A percentile compares a stretch with the other conserved stretches of the same genome.
These are phyloP conservation scores for Pogonophryne albipinna DNA, from an alignment of 2,797 vertebrate species.

Conservation along the genomic window DNA sequence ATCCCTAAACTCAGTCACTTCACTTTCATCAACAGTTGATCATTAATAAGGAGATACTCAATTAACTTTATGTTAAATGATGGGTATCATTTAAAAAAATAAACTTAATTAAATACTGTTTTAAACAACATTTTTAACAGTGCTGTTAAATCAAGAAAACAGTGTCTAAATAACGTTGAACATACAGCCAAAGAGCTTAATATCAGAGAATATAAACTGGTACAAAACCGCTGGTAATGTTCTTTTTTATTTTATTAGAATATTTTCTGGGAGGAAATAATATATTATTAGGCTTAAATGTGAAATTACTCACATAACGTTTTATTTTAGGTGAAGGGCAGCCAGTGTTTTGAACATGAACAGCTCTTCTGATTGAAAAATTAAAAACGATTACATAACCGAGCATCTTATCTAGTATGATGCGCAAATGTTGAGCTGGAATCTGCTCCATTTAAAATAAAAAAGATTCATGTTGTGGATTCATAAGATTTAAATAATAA, in stretches of 20 bases:
- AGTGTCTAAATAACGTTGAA: not conserved
- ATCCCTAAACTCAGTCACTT: too few species aligned
- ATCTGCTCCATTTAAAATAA: too few species aligned
- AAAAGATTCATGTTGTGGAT: too few species aligned
- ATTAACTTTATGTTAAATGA: not conserved
- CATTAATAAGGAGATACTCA: not conserved
- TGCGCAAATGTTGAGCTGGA: too few species aligned
- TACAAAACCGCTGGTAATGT: not conserved
- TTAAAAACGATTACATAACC: too few species aligned
- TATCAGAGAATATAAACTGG: not conserved
- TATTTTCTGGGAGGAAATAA: conserved; percentile 5
- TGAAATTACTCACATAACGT: not conserved
- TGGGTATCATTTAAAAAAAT: not conserved
- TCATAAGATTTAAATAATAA: too few species aligned
- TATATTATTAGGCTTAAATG: conserved; percentile 1
- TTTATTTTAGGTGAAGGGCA: conserved; percentile 2
- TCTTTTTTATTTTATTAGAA: not conserved
- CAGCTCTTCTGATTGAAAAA: not conserved
- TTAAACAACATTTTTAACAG: not conserved
- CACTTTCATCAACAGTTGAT: not conserved
- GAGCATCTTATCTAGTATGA: too few species aligned
- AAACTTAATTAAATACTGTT: not conserved
- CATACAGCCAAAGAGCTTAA: not conserved
- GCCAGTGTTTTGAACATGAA: conserved; percentile 30
- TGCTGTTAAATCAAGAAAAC: not conserved